Evolutionary conservation across 2,888 invertebrate species (phyloP), one percentile per base, ranked within the genome.

Genomic region (Amphiduros pacificus): DNA sequence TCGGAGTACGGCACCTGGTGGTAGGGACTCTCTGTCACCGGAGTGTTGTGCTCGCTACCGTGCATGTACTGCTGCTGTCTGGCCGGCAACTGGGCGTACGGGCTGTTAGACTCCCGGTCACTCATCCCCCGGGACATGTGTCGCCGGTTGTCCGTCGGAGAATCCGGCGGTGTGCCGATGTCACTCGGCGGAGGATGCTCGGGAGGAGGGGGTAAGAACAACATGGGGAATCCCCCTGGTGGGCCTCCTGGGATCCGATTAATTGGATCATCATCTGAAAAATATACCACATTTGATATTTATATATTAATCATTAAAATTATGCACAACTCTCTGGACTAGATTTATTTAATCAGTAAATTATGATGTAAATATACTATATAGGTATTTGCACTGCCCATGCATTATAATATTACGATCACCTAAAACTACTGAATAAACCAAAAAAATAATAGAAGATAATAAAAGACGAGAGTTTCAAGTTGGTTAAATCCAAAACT

Each of bases 121-220:
- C 32, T 36, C 29, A 26, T 48, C 28, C 48, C 44, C n/a, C 56
- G 29, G n/a, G 27, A 44, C 1, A 27, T 27, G 41, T 17, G 52
- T 6, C 52, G 22, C 4, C 22, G 56, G 26, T n/a, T 27, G 32
- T 53, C 9, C 5, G 53, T 53, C n/a, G 60, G 60, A 2, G 60
- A 60, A 50, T 60, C 60, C 14, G 60, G 60, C 32, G 60, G 60
- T 17, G 58, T 58, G 31, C 60, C 60, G 50, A 65, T 63, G 60
- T 69, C 67, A 32, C 65, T 80, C 3, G 80, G 79, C 9, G 82
- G 83, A 11, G 83, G 83, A 65, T 83, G 80, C 55, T 82, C 82
- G 1, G 83, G 83, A 2, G 83, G 83, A 22, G 83, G 83, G 22
- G 83, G 83, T 5, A 82, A 74, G 64, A 82, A 70, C 24, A 73